Base-by-base conservation (phyloP, 2,797 vertebrate species). In the Alca torda region DNA sequence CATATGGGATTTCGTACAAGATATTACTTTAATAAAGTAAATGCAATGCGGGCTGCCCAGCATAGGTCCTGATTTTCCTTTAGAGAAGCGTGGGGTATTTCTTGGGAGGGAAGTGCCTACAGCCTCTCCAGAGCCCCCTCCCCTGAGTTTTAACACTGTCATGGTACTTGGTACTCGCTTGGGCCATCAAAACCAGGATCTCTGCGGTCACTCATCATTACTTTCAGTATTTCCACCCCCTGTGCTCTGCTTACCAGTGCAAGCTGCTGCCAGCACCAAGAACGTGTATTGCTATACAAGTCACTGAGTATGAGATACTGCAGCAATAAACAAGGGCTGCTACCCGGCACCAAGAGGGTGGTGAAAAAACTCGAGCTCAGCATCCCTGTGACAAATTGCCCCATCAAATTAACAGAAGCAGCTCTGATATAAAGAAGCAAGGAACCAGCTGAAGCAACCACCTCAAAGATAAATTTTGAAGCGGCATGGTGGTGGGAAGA, bases 401-500 rank as follows among this genome's bases (percentile, higher is more conserved):
- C 11, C 21, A 84, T 35, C 16, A 53, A 48, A 68, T 48, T 61
- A 84, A 48, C 18, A 72, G 31, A 37, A 65, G 13, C 12, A 89
- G 10, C 13, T 68, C 41, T 84, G 57, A 53, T 10, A 54, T 5
- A n/a, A 74, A 54, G 18, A 73, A 54, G 25, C 57, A 69, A 85
- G 35, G 39, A 69, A 60, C 26, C 16, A 87, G 43, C 12, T 67
- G 50, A 68, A 83, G 46, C 24, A 78, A 57, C 4, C 14, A 50
- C 31, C 45, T 19, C 10, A 69, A 69, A 81, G 65, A n/a, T 8
- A 19, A 23, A 76, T n/a, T 76, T 69, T 16, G 21, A 88, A 93
- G 70, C 0, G 4, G 37, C 28, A 63, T 0, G 0, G 25, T 2
- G 2, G 20, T 50, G 15, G 24, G 53, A 86, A 50, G 35, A 37